Percentiles rank a stretch among this genome's conserved stretches.
phyloP scores from a whole-genome alignment of 2,113 vertebrate species.

The Reinhardtius hippoglossoides region DNA sequence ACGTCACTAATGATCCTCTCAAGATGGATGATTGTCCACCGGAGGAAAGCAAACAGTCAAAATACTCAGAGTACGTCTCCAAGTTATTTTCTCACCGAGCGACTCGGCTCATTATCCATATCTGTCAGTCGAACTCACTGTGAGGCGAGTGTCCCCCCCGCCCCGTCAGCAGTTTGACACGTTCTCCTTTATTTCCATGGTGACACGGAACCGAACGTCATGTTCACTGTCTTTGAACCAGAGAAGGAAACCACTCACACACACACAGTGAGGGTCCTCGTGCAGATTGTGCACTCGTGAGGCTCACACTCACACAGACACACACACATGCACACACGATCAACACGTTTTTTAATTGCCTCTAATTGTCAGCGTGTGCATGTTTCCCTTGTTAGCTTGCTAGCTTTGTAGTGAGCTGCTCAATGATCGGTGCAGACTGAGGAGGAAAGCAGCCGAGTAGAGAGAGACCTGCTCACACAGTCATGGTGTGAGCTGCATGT shows the following conservation, averaged over 20 bases:
- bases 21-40: constrained; percentile 6
- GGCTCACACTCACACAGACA: background rate
- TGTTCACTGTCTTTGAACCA: background rate
- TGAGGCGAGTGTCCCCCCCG: constrained; percentile 12
- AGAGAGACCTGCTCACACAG: too few relatives aligned
- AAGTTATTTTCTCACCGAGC: constrained; percentile 16
- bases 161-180: constrained; percentile 46
- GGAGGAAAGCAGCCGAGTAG: too few relatives aligned
- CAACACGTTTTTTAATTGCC: background rate
- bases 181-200: constrained; percentile 51
- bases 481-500: too few relatives aligned
- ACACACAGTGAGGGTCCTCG: background rate
- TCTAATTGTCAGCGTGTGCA: too few relatives aligned
- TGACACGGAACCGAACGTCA: constrained; percentile 21
- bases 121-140: constrained; percentile 26
- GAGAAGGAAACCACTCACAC: background rate
- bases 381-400: too few relatives aligned
- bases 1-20: constrained; percentile 9
- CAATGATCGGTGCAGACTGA: too few relatives aligned
- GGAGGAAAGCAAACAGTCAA: background rate
- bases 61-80: too few relatives aligned
- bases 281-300: too few relatives aligned
- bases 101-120: constrained; percentile 55
- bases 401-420: too few relatives aligned
- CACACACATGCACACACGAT: background rate